These are phyloP conservation scores for Rissa tridactyla DNA, from an alignment of 2,113 vertebrate species.

Conservation along the genomic window DNA sequence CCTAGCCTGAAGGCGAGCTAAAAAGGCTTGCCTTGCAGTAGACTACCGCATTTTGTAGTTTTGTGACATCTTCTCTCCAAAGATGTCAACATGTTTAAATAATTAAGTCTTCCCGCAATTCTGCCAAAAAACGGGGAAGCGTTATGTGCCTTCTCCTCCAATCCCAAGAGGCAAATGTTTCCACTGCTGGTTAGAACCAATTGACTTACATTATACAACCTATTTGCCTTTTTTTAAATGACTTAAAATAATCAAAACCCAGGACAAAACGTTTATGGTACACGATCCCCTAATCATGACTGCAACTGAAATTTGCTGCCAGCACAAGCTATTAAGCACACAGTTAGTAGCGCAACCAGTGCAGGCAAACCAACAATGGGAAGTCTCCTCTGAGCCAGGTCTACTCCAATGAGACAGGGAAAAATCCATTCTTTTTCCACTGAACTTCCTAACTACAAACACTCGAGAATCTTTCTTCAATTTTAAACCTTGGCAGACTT, in stretches of 20 bases:
- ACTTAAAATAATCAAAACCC: not conserved
- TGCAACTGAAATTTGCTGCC: not conserved
- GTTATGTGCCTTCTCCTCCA: not conserved
- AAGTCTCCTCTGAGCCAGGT: not conserved
- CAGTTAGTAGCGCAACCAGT: not conserved
- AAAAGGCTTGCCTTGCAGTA: not conserved
- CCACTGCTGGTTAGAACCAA: not conserved
- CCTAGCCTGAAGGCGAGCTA: not conserved
- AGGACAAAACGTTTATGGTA: not conserved
- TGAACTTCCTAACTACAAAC: not conserved
- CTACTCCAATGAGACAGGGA: not conserved
- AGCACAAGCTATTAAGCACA: not conserved
- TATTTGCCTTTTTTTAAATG: not conserved
- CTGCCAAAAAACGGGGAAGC: not conserved
- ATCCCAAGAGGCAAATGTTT: not conserved
- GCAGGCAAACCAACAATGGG: not conserved
- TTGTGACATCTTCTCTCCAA: not conserved
- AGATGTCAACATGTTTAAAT: not conserved
- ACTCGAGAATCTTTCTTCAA: not conserved
- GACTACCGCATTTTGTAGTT: not conserved
- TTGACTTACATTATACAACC: not conserved
- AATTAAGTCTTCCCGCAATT: not conserved
- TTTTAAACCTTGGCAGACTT: not conserved
- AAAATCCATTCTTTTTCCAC: not conserved
- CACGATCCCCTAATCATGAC: not conserved